Evolutionary conservation across 1,140 invertebrate genomes (phyloP).

Genomic region (Pseudomyrmex concolor): DNA sequence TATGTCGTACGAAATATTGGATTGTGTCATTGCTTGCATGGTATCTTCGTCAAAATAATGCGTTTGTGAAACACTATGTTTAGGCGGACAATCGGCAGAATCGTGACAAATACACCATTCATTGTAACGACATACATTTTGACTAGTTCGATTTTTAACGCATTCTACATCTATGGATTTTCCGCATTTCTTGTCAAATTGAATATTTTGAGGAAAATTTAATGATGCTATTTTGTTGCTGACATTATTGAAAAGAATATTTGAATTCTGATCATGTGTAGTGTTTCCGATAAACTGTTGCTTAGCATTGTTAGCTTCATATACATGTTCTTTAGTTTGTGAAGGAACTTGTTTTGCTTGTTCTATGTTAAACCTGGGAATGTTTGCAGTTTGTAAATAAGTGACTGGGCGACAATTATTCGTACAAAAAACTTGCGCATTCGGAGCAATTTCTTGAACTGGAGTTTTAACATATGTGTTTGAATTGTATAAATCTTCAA

Average conservation of each 20-base stretch:
- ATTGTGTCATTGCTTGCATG: background rate
- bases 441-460: background rate
- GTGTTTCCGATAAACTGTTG: background rate
- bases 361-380: slow-evolving; percentile 7
- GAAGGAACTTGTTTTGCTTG: background rate
- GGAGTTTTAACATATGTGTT: background rate
- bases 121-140: background rate
- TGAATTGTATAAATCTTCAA: background rate
- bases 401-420: background rate
- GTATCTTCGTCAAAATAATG: background rate
- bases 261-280: background rate
- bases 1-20: background rate
- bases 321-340: background rate
- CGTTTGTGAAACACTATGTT: slow-evolving; percentile 17
- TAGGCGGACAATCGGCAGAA: background rate
- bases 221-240: background rate
- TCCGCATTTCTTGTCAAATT: background rate
- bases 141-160: background rate
- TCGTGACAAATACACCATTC: slow-evolving; percentile 4
- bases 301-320: background rate
- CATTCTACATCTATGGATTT: background rate
- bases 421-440: background rate
- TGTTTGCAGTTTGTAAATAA: background rate
- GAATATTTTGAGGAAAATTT: background rate
- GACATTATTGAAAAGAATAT: background rate